These are phyloP conservation scores for Dryadula phaetusa DNA, from an alignment of 2,888 invertebrate species.

Conservation along the genomic window DNA sequence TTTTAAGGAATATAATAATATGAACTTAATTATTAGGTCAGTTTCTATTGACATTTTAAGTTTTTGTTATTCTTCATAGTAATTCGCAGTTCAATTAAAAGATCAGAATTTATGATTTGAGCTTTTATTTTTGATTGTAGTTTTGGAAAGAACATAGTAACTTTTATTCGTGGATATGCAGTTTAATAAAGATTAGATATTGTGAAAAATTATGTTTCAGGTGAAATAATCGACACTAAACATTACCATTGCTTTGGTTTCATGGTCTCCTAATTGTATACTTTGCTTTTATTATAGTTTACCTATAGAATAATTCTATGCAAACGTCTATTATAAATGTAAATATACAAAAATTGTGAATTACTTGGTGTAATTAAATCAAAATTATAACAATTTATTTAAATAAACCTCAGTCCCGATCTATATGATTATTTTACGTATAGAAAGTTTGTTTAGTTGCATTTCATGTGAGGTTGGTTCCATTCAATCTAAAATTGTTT, in stretches of 20 bases:
- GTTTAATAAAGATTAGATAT: background rate
- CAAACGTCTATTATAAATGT: constrained; percentile 6
- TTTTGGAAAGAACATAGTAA: background rate
- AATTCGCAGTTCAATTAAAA: no score
- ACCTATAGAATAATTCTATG: background rate
- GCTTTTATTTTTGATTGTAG: background rate
- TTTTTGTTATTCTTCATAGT: no score
- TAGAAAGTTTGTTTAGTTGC: constrained; percentile 5
- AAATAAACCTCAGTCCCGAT: background rate
- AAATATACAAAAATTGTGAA: constrained; percentile 8
- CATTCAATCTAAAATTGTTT: background rate
- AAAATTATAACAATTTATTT: constrained; percentile 18
- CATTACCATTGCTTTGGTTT: no score
- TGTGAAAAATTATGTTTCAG: background rate
- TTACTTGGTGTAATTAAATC: background rate
- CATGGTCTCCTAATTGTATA: constrained; percentile 1
- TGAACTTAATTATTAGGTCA: no score
- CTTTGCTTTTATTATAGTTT: background rate
- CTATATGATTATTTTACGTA: constrained; percentile 7
- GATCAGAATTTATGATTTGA: background rate
- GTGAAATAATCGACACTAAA: background rate
- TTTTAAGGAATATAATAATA: no score
- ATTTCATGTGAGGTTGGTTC: background rate
- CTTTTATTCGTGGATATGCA: background rate
- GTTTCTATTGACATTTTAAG: no score